Conservation (phyloP, 2,797 vertebrate species). For the Sternarchorhynchus goeldii region DNA sequence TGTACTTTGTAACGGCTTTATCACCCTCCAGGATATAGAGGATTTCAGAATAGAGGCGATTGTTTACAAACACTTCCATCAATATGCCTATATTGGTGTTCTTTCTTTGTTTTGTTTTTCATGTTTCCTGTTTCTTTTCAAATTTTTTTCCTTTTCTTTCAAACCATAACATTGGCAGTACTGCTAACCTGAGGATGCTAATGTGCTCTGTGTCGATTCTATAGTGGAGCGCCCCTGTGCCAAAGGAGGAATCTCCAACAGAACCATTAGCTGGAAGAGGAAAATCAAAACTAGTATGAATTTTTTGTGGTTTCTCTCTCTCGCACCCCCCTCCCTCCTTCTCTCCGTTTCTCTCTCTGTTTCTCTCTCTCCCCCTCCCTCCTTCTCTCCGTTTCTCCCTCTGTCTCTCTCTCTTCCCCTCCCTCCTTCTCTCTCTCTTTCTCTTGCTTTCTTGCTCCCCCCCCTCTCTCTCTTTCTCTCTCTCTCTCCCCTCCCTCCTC, state of each 20-base stretch:
- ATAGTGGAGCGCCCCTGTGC: constrained; percentile 51
- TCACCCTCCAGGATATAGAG: background rate
- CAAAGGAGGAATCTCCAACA: constrained; percentile 55
- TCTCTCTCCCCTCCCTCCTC: background rate
- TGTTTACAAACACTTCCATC: too few relatives aligned
- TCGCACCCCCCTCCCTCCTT: background rate
- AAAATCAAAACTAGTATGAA: constrained; percentile 72
- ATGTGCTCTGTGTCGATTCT: constrained; percentile 28
- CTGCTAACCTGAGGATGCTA: background rate
- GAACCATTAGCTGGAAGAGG: constrained; percentile 68
- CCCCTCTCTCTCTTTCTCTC: background rate
- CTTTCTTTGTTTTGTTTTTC: too few relatives aligned
- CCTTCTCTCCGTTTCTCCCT: background rate
- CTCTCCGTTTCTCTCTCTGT: background rate
- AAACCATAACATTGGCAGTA: too few relatives aligned
- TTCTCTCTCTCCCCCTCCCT: background rate
- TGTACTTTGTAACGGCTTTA: background rate
- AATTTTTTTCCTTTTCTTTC: too few relatives aligned
- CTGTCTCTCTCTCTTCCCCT: too few relatives aligned
- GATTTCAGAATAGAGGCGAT: background rate
- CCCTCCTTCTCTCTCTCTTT: background rate
- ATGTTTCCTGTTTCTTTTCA: too few relatives aligned
- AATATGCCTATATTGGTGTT: too few relatives aligned
- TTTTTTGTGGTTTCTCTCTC: background rate
- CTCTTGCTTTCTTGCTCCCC: background rate